Percentiles rank a stretch among this genome's conserved stretches.
Conservation (phyloP, 2,888 invertebrate genomes). For the Pristionchus maxplancki region DNA sequence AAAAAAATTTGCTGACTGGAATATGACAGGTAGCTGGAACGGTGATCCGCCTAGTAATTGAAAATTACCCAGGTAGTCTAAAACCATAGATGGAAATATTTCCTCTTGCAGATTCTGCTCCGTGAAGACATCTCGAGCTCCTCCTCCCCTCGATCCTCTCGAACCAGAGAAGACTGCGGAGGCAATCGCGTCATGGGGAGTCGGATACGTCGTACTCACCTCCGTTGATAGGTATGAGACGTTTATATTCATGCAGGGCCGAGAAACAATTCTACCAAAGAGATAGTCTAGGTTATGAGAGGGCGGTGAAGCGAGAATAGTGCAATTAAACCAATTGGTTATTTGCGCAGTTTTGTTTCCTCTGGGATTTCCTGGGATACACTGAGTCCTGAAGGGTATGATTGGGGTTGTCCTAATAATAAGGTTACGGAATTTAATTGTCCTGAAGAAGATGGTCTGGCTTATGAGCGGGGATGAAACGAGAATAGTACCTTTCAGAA, state of each 20-base stretch:
- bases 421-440: too few relatives aligned
- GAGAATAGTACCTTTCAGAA: background rate
- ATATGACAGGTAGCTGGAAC: background rate
- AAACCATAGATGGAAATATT: too few relatives aligned
- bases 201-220: constrained; percentile 97
- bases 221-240: constrained; percentile 88
- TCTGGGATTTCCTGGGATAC: too few relatives aligned
- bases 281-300: background rate
- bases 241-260: background rate
- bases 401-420: too few relatives aligned
- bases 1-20: too few relatives aligned
- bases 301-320: background rate
- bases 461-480: background rate
- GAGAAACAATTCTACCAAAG: too few relatives aligned
- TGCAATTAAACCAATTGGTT: background rate
- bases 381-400: too few relatives aligned
- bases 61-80: too few relatives aligned
- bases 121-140: constrained; percentile 93
- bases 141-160: constrained; percentile 90
- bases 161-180: constrained; percentile 94
- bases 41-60: background rate
- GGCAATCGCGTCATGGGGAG: constrained; percentile 93
- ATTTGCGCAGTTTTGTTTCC: too few relatives aligned
- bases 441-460: too few relatives aligned
- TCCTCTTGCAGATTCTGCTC: constrained; percentile 89